Base-by-base conservation (phyloP, 2,113 vertebrate species). In the Saguinus midas region DNA sequence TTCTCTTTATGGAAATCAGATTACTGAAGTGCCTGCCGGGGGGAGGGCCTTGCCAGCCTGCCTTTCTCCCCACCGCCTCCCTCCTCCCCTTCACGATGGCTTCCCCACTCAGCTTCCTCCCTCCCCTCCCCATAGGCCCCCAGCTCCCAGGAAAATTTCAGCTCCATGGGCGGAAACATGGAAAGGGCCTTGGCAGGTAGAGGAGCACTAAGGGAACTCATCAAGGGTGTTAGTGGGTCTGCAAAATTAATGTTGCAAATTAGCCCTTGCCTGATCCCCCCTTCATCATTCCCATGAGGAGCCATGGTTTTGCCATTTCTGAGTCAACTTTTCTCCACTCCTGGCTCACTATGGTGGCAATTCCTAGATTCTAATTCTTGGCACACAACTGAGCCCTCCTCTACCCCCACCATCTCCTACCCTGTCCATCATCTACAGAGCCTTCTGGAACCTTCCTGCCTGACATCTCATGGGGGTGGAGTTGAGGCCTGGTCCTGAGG, bases 1-100 rank as follows among this genome's bases (percentile, higher is more conserved):
- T 97, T 97, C 96, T 98, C 92, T 98, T 97, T 98, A 97, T 97
- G 97, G 96, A 97, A 98, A 97, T 97, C 95, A 97, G 97, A 97
- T 96, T 97, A 97, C 95, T 98, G 94, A 97, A 97, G 97, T 96
- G 96, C 95, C 95, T 95, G 95, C 96, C 94, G 27, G 40, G 87
- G 80, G 97, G 57, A 96, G 91, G 95, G 96, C 73, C 84, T 96
- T 55, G 13, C 92, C 90, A 97, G 85, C 72, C 78, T 68, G 70
- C 66, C 68, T 96, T 93, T 55, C 90, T 96, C 79, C 45, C 66
- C 61, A 29, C 57, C 80, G 68, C 75, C 81, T 96, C 91, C 93
- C 70, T 86, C 90, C 64, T 76, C 72, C 50, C 27, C 79, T 82
- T 87, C 61, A 93, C 80, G 68, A 95, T 64, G 81, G 85, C 79